Percentiles rank a stretch among this genome's conserved stretches.
Conservation (phyloP, 2,797 vertebrate genomes). For the Martes flavigula region DNA sequence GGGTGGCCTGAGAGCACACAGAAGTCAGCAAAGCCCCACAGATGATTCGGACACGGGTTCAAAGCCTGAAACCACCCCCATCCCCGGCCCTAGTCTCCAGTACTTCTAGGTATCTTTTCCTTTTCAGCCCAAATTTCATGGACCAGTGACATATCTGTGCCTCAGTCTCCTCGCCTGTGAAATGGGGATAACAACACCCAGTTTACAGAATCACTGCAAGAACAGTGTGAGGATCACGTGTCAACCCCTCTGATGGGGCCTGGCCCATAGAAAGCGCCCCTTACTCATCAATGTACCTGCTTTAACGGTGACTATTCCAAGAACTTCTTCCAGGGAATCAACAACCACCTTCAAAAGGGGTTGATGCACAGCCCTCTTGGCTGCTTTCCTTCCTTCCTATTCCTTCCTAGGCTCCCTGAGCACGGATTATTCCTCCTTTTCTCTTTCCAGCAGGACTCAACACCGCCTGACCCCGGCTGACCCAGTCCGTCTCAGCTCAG, state of each 20-base stretch:
- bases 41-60: neutral
- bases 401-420: neutral
- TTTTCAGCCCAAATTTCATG: neutral
- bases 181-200: neutral
- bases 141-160: neutral
- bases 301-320: neutral
- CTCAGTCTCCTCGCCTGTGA: neutral
- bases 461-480: neutral
- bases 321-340: neutral
- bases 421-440: neutral
- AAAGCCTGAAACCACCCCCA: neutral
- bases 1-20: too few species aligned
- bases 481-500: neutral
- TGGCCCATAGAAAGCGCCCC: neutral
- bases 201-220: neutral
- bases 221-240: neutral
- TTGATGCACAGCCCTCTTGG: too few species aligned
- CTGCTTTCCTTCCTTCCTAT: neutral
- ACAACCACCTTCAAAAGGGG: neutral
- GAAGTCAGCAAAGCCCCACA: neutral
- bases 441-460: neutral
- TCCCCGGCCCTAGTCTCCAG: fast-evolving
- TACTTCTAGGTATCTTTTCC: neutral
- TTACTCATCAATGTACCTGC: too few species aligned
- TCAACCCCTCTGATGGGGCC: neutral